phyloP scores from a whole-genome alignment of 37 sponge, comb jelly and placozoan genomes.

The Halichondria panicea region DNA sequence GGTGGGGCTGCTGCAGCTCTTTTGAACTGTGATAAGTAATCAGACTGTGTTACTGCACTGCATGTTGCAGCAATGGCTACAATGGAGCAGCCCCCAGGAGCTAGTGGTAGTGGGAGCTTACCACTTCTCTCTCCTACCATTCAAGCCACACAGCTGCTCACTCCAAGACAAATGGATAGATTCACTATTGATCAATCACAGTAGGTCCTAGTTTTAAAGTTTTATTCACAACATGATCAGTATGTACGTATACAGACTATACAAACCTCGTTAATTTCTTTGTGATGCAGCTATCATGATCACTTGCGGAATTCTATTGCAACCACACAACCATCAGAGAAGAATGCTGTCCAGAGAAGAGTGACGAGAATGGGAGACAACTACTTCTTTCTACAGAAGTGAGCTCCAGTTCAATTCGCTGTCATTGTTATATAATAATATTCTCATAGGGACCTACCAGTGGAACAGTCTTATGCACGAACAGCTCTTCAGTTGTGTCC shows the following conservation, averaged over 20 bases:
- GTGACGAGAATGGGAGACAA: constrained; percentile 41
- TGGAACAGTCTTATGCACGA: constrained; percentile 42
- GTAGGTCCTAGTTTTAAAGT: constrained; percentile 42
- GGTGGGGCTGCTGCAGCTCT: too few species aligned
- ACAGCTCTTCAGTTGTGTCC: constrained; percentile 58
- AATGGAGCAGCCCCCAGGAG: too few species aligned
- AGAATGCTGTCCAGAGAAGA: constrained; percentile 12
- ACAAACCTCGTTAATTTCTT: too few species aligned
- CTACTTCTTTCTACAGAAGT: constrained; percentile 41
- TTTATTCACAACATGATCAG: not conserved
- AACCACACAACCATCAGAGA: constrained; percentile 13
- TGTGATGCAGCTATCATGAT: constrained; percentile 17
- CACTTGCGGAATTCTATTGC: constrained; percentile 22
- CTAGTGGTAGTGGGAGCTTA: not conserved
- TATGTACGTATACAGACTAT: not conserved
- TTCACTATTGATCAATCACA: constrained; percentile 68
- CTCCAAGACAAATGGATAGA: constrained; percentile 66
- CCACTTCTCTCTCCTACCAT: constrained; percentile 70
- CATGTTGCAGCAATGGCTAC: too few species aligned
- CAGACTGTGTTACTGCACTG: too few species aligned
- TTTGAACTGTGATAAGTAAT: too few species aligned
- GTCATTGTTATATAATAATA: not conserved
- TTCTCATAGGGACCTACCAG: constrained; percentile 47
- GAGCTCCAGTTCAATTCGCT: not conserved
- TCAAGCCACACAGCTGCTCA: constrained; percentile 65